These are phyloP conservation scores for Phortica magna DNA, from an alignment of 2,888 invertebrate genomes.

Conservation along the genomic window DNA sequence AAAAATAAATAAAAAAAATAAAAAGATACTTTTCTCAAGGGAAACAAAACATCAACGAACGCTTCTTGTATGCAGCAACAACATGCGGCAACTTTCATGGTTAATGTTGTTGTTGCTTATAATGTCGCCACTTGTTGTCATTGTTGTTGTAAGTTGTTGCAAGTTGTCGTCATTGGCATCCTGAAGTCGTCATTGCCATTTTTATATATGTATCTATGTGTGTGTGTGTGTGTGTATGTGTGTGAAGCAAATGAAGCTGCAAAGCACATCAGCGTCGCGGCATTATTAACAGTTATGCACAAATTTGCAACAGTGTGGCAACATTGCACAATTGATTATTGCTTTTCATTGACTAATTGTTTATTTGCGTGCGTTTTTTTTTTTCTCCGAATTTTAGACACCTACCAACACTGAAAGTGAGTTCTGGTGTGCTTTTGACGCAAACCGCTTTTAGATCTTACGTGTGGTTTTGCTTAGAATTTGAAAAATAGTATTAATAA, in stretches of 20 bases:
- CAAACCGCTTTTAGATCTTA: too few relatives aligned
- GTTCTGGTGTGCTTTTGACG: too few relatives aligned
- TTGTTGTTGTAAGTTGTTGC: too few relatives aligned
- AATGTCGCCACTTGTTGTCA: too few relatives aligned
- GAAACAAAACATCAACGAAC: conserved; percentile 20
- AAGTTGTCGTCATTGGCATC: conserved; percentile 15
- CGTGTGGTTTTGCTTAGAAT: too few relatives aligned
- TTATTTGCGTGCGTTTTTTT: too few relatives aligned
- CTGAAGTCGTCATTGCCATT: conserved; percentile 19
- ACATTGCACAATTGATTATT: background rate
- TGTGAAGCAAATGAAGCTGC: background rate
- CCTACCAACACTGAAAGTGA: too few relatives aligned
- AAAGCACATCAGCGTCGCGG: too few relatives aligned
- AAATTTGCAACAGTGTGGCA: background rate
- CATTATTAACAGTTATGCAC: background rate
- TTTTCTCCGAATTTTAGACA: too few relatives aligned
- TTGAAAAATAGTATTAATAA: too few relatives aligned
- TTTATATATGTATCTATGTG: background rate
- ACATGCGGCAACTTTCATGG: background rate
- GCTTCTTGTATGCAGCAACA: background rate
- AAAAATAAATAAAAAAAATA: conserved; percentile 49
- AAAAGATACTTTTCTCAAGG: conserved; percentile 45
- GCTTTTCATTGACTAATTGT: background rate
- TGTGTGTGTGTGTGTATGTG: background rate
- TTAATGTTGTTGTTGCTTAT: background rate